Percentiles rank a stretch among this genome's conserved stretches.
These are phyloP conservation scores for Notodonta dromedarius DNA, from an alignment of 2,888 invertebrate species.

Conservation along the genomic window DNA sequence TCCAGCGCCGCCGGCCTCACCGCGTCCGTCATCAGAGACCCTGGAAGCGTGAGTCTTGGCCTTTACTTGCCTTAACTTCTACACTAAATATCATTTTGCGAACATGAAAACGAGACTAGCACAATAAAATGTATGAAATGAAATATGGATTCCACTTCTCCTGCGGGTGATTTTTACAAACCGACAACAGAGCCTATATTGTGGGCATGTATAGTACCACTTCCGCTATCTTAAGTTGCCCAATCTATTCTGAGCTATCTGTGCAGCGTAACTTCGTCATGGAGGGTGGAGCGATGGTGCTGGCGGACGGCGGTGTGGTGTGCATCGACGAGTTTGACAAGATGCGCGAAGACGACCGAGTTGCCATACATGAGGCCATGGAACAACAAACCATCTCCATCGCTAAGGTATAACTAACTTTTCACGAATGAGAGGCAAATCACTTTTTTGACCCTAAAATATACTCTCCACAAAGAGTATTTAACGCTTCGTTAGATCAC, in stretches of 20 bases:
- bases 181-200: too few relatives aligned
- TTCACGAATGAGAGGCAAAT: too few relatives aligned
- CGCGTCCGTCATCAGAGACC: slow-evolving; percentile 98
- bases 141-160: too few relatives aligned
- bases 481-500: background rate
- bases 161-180: too few relatives aligned
- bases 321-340: slow-evolving; percentile 99
- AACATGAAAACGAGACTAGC: too few relatives aligned
- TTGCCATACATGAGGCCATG: slow-evolving; percentile 99
- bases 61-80: background rate
- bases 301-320: slow-evolving; percentile 99
- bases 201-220: background rate
- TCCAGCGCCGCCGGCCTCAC: slow-evolving; percentile 99
- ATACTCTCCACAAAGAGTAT: too few relatives aligned
- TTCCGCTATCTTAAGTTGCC: background rate
- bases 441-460: too few relatives aligned
- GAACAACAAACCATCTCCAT: slow-evolving; percentile 99
- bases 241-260: slow-evolving; percentile 3
- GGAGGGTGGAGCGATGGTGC: slow-evolving; percentile 99
- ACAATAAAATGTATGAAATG: too few relatives aligned
- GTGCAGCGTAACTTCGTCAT: slow-evolving; percentile 96
- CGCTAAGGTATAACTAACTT: slow-evolving; percentile 88
- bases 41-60: slow-evolving; percentile 88
- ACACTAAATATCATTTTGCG: background rate
- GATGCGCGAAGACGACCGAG: slow-evolving; percentile 99